Percentiles rank a stretch among this genome's conserved stretches.
These are phyloP conservation scores for Anolis carolinensis DNA, from an alignment of 2,113 vertebrate species.

Conservation along the genomic window DNA sequence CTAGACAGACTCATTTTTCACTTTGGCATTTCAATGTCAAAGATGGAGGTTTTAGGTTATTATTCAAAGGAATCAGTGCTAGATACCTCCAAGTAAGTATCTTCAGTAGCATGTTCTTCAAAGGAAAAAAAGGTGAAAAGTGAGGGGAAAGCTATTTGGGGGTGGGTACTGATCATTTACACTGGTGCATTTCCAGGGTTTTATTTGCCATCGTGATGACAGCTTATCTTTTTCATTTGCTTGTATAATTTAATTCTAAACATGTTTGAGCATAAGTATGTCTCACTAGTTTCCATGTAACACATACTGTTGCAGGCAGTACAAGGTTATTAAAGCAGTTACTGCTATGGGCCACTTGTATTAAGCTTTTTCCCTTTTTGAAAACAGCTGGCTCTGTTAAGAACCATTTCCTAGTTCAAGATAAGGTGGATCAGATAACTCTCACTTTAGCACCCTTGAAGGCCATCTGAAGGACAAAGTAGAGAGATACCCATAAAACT, in stretches of 20 bases:
- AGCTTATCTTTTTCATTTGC: neutral
- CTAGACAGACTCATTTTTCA: neutral
- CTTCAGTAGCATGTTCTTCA: neutral
- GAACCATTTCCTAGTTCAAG: conserved; percentile 89
- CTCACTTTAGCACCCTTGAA: conserved; percentile 92
- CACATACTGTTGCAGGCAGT: neutral
- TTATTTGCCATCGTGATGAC: neutral
- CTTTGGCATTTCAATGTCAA: neutral
- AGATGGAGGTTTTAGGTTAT: neutral
- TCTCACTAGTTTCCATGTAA: neutral
- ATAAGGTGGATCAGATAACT: conserved; percentile 88
- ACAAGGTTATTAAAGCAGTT: conserved; percentile 34
- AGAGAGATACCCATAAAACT: conserved; percentile 82
- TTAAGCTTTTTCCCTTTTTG: conserved; percentile 59
- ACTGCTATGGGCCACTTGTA: conserved; percentile 55
- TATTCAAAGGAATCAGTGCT: neutral
- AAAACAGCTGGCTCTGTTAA: conserved; percentile 87
- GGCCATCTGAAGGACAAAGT: conserved; percentile 92
- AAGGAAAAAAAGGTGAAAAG: neutral
- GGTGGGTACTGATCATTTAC: neutral
- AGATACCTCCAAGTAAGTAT: neutral
- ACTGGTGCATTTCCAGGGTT: neutral
- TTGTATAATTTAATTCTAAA: neutral
- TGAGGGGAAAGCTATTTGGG: neutral
- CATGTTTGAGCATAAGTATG: neutral